These are phyloP conservation scores for Lasioglossum lativentre DNA, from an alignment of 2,888 invertebrate genomes.

Conservation along the genomic window DNA sequence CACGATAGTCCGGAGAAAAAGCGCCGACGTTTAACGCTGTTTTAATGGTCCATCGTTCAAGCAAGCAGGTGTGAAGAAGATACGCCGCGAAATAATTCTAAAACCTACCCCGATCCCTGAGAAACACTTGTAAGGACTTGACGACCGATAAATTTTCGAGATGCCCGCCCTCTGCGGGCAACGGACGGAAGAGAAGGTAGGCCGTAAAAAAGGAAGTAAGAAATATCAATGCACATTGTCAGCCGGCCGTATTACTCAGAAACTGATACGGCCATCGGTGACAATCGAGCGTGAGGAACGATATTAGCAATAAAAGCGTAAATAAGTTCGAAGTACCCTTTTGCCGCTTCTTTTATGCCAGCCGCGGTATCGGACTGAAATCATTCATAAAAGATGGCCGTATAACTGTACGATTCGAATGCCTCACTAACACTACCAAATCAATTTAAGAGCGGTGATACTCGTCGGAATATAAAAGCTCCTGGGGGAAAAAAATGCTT, in stretches of 20 bases:
- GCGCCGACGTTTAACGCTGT: neutral
- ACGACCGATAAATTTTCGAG: slow-evolving; percentile 64
- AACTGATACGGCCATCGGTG: slow-evolving; percentile 50
- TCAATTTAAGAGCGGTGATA: neutral
- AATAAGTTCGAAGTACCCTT: slow-evolving; percentile 51
- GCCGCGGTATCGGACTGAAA: slow-evolving; percentile 50
- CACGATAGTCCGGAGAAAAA: neutral
- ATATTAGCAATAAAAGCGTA: slow-evolving; percentile 70
- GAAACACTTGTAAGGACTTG: slow-evolving; percentile 61
- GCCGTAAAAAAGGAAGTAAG: slow-evolving; percentile 61
- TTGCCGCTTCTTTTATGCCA: slow-evolving; percentile 48
- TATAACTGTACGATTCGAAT: slow-evolving; percentile 32
- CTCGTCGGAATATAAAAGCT: neutral
- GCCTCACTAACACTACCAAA: slow-evolving; percentile 12
- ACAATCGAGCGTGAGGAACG: slow-evolving; percentile 66
- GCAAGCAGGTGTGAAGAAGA: slow-evolving; percentile 39
- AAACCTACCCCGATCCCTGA: slow-evolving; percentile 47
- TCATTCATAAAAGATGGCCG: slow-evolving; percentile 54
- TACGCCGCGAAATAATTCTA: slow-evolving; percentile 38
- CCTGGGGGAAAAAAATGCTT: neutral
- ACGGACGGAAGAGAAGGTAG: slow-evolving; percentile 35
- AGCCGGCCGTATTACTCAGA: slow-evolving; percentile 13
- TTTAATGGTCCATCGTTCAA: slow-evolving; percentile 26
- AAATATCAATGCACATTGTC: slow-evolving; percentile 65
- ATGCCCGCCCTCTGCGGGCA: slow-evolving; percentile 33